Conservation (phyloP, 37 sponge, comb jelly and placozoan species). For the Geodia barretti region DNA sequence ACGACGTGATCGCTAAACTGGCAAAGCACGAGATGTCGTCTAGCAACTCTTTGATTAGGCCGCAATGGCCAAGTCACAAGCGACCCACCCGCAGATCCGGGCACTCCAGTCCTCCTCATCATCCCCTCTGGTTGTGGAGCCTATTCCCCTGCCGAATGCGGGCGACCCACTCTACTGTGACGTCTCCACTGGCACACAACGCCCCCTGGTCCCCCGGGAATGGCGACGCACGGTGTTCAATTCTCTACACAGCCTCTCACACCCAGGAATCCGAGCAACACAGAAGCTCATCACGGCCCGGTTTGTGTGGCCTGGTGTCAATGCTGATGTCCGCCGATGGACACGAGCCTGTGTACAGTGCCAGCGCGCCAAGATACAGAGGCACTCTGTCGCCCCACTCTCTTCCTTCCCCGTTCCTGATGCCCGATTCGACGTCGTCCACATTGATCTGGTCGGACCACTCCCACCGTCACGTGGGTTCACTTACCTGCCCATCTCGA, state of each 20-base stretch:
- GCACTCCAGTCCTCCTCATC: conserved; percentile 4
- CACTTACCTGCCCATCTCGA: conserved; percentile 35
- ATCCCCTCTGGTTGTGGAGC: conserved; percentile 1
- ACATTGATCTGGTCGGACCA: conserved; percentile 58
- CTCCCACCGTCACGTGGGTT: conserved; percentile 32
- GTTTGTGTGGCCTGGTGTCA: conserved; percentile 55
- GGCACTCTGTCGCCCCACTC: conserved; percentile 27
- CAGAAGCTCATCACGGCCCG: conserved; percentile 35
- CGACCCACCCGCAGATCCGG: neutral
- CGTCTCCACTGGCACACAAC: conserved; percentile 33
- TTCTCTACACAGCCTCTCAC: conserved; percentile 31
- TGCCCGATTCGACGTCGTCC: conserved; percentile 33
- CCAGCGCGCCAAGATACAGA: conserved; percentile 39
- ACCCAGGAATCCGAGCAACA: conserved; percentile 52
- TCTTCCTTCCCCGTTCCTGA: conserved; percentile 21
- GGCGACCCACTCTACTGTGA: conserved; percentile 27
- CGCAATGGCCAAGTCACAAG: conserved; percentile 37
- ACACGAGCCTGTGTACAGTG: conserved; percentile 36
- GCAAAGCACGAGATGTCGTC: too few species aligned
- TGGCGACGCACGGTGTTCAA: conserved; percentile 36
- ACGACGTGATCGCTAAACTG: too few species aligned
- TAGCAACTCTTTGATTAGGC: conserved; percentile 52
- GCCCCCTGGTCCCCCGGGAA: conserved; percentile 30
- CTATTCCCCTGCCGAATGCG: conserved; percentile 9
- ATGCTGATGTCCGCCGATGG: conserved; percentile 39